Base-by-base conservation (phyloP, 2,888 invertebrate genomes). In the Philereme vetulata region DNA sequence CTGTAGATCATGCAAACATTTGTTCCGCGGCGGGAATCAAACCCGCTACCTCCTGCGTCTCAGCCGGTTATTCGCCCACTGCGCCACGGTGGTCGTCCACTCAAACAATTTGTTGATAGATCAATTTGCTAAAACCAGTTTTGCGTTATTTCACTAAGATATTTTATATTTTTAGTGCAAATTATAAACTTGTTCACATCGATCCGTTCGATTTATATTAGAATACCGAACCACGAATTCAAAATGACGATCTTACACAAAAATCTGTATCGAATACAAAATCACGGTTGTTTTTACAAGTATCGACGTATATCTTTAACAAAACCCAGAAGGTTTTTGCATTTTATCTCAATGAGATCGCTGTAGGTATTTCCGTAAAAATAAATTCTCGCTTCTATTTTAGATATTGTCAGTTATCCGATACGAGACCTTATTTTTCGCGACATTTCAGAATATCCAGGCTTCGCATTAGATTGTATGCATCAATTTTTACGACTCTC, bases 371-470 rank as follows among this genome's bases (percentile, higher is more conserved):
- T 62, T 54, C 44, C 38, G 54, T 62, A 54, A 58, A 61, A 61
- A 50, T 57, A 54, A 54, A 54, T 56, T 56, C 40, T n/a, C 36
- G 21, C 9, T 49, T 49, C 56, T 34, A 55, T 54, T 56, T 47
- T 56, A 49, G 55, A 60, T 62, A 56, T 51, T 51, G 59, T 56
- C 53, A 5, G 38, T 57, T 53, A 51, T 53, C 55, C 50, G 38
- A 52, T 43, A 44, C 34, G 36, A 60, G 62, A 55, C 52, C 65
- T 56, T 65, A 66, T 68, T 65, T 62, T 65, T 56, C 51, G 53
- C 50, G 44, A 52, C 50, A 64, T 65, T 64, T 64, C 49, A 60
- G 48, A 63, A 64, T 54, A 51, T 54, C 50, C 55, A 38, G 51
- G 32, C 60, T 51, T 58, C 43, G 43, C 45, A 59, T 63, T 62